Evolutionary conservation across 2,888 invertebrate species (phyloP), one percentile per base, ranked within the genome.

Genomic region (Synergus laeviventris): DNA sequence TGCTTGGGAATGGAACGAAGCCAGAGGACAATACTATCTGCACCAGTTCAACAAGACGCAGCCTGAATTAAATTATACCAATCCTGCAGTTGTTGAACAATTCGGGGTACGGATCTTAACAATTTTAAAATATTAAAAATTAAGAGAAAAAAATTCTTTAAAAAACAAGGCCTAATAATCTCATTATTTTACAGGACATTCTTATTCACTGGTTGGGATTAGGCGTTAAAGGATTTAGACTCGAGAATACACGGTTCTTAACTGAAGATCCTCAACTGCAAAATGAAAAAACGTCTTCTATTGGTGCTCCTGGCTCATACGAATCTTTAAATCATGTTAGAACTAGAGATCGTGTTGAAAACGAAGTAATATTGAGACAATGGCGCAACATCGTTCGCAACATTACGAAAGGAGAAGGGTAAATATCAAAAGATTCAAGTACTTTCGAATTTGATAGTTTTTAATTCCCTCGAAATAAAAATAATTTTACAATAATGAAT

Each of bases 51-150:
- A 92, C 0, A 90, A 89, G 0, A 91, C 93, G 18, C 94, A 94
- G 85, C 96, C 97, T 0, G 97, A 97, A 88, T 93, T 98, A 5
- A 97, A 97, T 91, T 96, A 95, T 92, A 92, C 94, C 78, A 95
- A 96, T 87, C 91, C 92, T 0, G 88, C 90, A 0, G 96, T 97
- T 0, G 92, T 94, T 3, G 87, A 92, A 1, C 94, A 94, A 87
- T 94, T 97, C 82, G 86, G 88, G 76, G 92, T 92, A 85, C 83
- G 87, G 82, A 66, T 42, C 21, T 62, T 36, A 49, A 54, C 70
- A 64, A 64, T 31, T 18, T 77, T 12, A 79, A 14, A 36, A 14
- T 4, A 7, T 39, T 31, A 4, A 5, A 31, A 31, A 45, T 11
- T 70, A n/a, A 12, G 18, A 74, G 2, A 1, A 36, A 54, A 75